Percentiles rank a stretch among this genome's conserved stretches.
Evolutionary conservation across 2,888 invertebrate species (phyloP).

Genomic region (Laspeyria flexula): DNA sequence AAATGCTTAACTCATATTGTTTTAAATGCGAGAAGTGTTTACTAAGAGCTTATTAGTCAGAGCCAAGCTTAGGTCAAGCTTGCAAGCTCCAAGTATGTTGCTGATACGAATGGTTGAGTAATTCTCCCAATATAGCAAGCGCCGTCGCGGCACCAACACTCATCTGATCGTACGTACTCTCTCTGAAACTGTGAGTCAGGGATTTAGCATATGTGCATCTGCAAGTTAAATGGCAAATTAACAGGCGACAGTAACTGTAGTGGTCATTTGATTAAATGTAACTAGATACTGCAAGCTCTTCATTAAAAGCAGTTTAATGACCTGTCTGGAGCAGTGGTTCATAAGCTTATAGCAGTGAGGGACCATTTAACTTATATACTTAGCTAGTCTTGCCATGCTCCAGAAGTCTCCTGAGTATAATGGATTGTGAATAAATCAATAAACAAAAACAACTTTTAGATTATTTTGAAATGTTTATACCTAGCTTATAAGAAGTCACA

Average conservation of each 20-base stretch:
- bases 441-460: no score
- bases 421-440: no score
- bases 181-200: constrained; percentile 62
- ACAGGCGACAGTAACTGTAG: constrained; percentile 13
- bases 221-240: constrained; percentile 41
- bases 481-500: no score
- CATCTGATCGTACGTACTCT: constrained; percentile 47
- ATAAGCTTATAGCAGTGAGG: no score
- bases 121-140: constrained; percentile 70
- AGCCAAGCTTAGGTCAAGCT: constrained; percentile 30
- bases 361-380: no score
- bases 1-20: neutral
- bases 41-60: constrained; percentile 40
- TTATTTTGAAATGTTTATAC: no score
- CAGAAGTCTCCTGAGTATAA: no score
- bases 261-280: constrained; percentile 3
- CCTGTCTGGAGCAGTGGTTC: no score
- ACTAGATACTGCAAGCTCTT: neutral
- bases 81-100: constrained; percentile 28
- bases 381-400: no score
- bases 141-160: constrained; percentile 44
- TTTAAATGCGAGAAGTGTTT: constrained; percentile 12
- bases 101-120: constrained; percentile 62
- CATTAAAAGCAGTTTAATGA: neutral
- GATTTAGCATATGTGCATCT: constrained; percentile 57